Conservation (phyloP, 1,140 invertebrate species). For the Drosophila takahashii region DNA sequence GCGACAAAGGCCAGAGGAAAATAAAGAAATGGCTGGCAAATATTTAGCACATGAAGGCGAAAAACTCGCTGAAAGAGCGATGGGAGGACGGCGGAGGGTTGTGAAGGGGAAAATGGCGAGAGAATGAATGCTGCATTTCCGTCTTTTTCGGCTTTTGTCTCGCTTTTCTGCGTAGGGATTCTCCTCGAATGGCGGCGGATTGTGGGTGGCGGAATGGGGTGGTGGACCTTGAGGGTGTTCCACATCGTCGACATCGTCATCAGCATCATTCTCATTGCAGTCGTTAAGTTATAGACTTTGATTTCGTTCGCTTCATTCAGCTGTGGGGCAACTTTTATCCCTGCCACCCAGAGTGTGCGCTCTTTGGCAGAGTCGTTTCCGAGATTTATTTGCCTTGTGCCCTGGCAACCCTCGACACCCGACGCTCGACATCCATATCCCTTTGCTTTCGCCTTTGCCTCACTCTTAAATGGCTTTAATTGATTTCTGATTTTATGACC, state of each 20-base stretch:
- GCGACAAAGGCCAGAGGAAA: conserved; percentile 47
- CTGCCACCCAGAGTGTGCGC: background rate
- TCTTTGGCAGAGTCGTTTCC: conserved; percentile 19
- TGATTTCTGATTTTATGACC: conserved; percentile 56
- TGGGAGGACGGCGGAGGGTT: background rate
- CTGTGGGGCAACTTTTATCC: conserved; percentile 30
- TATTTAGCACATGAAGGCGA: conserved; percentile 49
- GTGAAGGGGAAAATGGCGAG: conserved; percentile 22
- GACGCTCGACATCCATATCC: conserved; percentile 42
- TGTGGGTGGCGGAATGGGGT: background rate
- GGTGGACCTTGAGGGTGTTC: conserved; percentile 37
- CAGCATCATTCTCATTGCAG: conserved; percentile 34
- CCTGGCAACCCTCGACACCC: conserved; percentile 9
- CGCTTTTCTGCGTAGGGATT: conserved; percentile 39
- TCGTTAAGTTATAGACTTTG: conserved; percentile 68
- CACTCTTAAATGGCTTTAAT: conserved; percentile 51
- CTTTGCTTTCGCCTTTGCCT: conserved; percentile 10
- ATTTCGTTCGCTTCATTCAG: conserved; percentile 52
- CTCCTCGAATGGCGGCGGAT: background rate
- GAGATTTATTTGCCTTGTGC: conserved; percentile 63
- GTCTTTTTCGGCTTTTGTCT: conserved; percentile 61
- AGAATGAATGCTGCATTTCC: conserved; percentile 73
- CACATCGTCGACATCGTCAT: conserved; percentile 21
- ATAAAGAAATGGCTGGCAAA: conserved; percentile 65
- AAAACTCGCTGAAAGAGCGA: conserved; percentile 19